phyloP scores from a whole-genome alignment of 2,888 invertebrate species.

The Drosophila ezoana region DNA sequence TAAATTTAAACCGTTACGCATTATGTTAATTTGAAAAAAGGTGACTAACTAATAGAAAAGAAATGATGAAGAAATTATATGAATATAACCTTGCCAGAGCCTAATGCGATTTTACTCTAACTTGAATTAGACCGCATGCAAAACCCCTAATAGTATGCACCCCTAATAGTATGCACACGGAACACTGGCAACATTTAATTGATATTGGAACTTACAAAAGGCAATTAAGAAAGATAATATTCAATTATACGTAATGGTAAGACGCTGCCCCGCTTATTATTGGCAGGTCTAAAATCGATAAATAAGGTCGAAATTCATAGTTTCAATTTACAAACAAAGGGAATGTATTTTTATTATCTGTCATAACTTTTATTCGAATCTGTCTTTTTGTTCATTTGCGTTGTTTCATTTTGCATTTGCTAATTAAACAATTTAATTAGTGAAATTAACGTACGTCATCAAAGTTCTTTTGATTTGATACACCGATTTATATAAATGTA shows the following conservation, averaged over 20 bases:
- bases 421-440: slow-evolving; percentile 69
- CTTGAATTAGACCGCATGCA: neutral
- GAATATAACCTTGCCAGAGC: no score
- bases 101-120: neutral
- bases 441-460: slow-evolving; percentile 64
- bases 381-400: slow-evolving; percentile 49
- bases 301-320: neutral
- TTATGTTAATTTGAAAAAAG: no score
- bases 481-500: slow-evolving; percentile 43
- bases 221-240: slow-evolving; percentile 1
- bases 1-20: neutral
- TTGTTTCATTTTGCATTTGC: slow-evolving; percentile 47
- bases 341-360: slow-evolving; percentile 9
- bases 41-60: no score
- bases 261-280: neutral
- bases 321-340: neutral
- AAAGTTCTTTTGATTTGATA: slow-evolving; percentile 43
- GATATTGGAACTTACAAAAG: neutral
- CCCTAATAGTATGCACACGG: no score
- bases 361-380: slow-evolving; percentile 55
- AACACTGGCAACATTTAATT: neutral
- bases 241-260: slow-evolving; percentile 1
- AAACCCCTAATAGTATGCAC: neutral
- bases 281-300: neutral
- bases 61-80: no score